These are phyloP conservation scores for Epinephelus awoara DNA, from an alignment of 2,797 vertebrate species.

Conservation along the genomic window DNA sequence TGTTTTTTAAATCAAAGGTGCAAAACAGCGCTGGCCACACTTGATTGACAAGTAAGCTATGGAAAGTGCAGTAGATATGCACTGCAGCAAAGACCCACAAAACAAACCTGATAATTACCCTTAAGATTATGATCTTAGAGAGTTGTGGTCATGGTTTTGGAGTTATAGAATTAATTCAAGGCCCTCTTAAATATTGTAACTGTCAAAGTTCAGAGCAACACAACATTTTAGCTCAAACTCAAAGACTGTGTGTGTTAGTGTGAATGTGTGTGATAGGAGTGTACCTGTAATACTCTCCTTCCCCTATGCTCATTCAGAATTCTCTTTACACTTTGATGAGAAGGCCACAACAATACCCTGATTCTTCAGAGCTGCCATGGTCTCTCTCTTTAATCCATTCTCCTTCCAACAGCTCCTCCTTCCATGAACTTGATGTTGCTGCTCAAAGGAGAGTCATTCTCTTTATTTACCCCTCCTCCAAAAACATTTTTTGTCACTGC, in stretches of 20 bases:
- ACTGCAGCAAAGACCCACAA: background rate
- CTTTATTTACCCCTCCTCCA: slow-evolving; percentile 10
- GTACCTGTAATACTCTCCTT: slow-evolving; percentile 33
- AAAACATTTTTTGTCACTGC: slow-evolving; percentile 3
- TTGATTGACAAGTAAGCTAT: background rate
- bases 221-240: slow-evolving; percentile 5
- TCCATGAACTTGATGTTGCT: slow-evolving; percentile 75
- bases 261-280: slow-evolving; percentile 22
- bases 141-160: background rate
- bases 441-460: slow-evolving; percentile 21
- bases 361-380: slow-evolving; percentile 71
- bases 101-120: background rate
- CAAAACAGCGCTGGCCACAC: background rate
- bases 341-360: slow-evolving; percentile 73
- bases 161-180: background rate
- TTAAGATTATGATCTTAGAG: slow-evolving; percentile 1
- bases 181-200: background rate
- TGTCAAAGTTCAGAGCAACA: slow-evolving; percentile 16
- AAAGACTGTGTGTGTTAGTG: slow-evolving; percentile 2
- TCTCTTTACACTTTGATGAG: slow-evolving; percentile 78
- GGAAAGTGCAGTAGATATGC: background rate
- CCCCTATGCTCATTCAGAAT: slow-evolving; percentile 53
- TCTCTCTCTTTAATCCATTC: slow-evolving; percentile 71
- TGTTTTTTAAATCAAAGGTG: background rate
- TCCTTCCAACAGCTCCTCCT: slow-evolving; percentile 50